Conservation (phyloP, 2,113 vertebrate species). For the Rallus limicola region DNA sequence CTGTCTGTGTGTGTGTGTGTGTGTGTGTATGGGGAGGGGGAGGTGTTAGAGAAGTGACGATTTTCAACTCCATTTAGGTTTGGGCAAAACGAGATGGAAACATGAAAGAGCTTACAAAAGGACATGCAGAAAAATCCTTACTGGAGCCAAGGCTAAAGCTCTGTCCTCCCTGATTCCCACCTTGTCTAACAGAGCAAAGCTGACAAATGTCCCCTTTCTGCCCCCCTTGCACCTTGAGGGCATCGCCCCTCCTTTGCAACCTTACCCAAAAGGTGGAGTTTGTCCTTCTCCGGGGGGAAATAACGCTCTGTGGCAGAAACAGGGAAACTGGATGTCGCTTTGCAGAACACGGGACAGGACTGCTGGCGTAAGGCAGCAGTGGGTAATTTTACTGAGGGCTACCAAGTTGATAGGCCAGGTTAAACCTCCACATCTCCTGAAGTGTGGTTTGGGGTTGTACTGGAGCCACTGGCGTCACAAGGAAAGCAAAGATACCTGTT, state of each 20-base stretch:
- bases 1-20: neutral
- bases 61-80: conserved; percentile 26
- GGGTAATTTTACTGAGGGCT: neutral
- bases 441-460: neutral
- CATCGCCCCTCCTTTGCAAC: neutral
- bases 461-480: neutral
- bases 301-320: neutral
- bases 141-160: neutral
- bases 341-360: neutral
- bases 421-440: neutral
- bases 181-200: neutral
- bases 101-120: neutral
- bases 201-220: neutral
- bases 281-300: neutral
- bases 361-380: neutral
- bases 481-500: neutral
- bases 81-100: conserved; percentile 39
- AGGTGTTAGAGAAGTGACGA: conserved; percentile 32
- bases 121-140: neutral
- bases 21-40: neutral
- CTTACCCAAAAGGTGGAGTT: neutral
- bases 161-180: neutral
- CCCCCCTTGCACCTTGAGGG: rapidly evolving
- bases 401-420: neutral
- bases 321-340: neutral